Evolutionary conservation across 2,113 vertebrate species (phyloP), one percentile per base, ranked within the genome.

Genomic region (Odontophorus gujanensis): DNA sequence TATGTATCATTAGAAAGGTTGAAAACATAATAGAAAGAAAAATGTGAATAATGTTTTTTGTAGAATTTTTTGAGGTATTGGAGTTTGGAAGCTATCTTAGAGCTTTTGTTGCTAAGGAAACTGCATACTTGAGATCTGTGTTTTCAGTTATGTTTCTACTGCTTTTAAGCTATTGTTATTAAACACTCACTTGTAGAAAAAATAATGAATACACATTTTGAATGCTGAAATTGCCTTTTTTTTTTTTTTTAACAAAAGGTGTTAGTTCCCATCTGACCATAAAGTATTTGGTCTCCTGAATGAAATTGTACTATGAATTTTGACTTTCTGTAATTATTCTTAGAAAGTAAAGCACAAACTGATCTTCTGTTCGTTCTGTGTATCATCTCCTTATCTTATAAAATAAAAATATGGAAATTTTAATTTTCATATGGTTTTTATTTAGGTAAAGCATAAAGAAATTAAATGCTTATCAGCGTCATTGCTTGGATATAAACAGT

Each of bases 101-200:
- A 72, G 50, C 36, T 87, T 92, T 81, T 86, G 89, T 93, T 90
- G 50, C 82, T 90, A 95, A 26, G 87, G 89, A 86, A 95, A 95
- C 82, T 69, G 15, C 20, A 67, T 45, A 25, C 76, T 91, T 90
- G 50, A 89, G 42, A 13, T 92, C 40, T 81, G 10, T 69, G 50
- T 85, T 94, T 95, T 85, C 76, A 89, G 66, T 32, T 9, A 18
- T 36, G 11, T 42, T 67, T 59, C 43, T 73, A 28, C 16, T 59
- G 57, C 15, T 34, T 88, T 71, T 84, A 40, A 40, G 12, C 40
- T 40, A 34, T 53, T 62, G 20, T 10, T 75, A 8, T 50, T 89
- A 81, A 7, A 18, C 24, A 22, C 8, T 78, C 11, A 74, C 4
- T 22, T 45, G 36, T 4, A 53, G 63, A 53, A 12, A 42, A 67